Conservation (phyloP, 1,140 invertebrate species). For the Solen grandis region DNA sequence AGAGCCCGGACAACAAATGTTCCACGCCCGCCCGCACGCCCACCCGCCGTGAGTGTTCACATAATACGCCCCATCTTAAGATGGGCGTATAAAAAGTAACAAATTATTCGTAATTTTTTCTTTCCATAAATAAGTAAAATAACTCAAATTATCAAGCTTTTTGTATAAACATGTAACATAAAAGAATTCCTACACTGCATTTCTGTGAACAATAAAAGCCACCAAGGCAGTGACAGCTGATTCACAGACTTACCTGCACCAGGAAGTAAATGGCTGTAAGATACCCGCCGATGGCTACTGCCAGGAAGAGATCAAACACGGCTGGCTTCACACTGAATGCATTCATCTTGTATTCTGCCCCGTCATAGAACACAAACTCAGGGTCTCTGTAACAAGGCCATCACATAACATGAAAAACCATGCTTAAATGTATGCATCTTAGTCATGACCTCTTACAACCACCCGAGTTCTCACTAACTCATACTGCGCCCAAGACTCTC, state of each 20-base stretch:
- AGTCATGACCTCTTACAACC: too few relatives aligned
- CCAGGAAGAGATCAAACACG: slow-evolving; percentile 97
- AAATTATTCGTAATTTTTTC: too few relatives aligned
- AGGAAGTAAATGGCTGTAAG: slow-evolving; percentile 90
- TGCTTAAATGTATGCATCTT: not conserved
- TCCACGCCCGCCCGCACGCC: too few relatives aligned
- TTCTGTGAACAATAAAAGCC: slow-evolving; percentile 82
- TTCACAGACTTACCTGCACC: slow-evolving; percentile 84
- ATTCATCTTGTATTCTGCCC: slow-evolving; percentile 89
- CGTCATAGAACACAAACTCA: slow-evolving; percentile 95
- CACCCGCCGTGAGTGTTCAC: too few relatives aligned
- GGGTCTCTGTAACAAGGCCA: slow-evolving; percentile 86
- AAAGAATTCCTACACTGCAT: slow-evolving; percentile 96
- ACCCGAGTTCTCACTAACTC: too few relatives aligned
- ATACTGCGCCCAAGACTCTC: too few relatives aligned
- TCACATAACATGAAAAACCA: slow-evolving; percentile 24
- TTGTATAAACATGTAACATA: slow-evolving; percentile 91
- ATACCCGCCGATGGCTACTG: slow-evolving; percentile 91
- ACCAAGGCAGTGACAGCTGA: too few relatives aligned
- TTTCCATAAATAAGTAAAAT: too few relatives aligned
- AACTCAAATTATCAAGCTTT: slow-evolving; percentile 92
- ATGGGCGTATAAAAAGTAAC: too few relatives aligned
- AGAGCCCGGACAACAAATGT: too few relatives aligned
- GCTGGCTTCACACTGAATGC: slow-evolving; percentile 98
- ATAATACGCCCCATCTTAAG: too few relatives aligned